phyloP scores from a whole-genome alignment of 1,140 invertebrate genomes.

The Trialeurodes vaporariorum region DNA sequence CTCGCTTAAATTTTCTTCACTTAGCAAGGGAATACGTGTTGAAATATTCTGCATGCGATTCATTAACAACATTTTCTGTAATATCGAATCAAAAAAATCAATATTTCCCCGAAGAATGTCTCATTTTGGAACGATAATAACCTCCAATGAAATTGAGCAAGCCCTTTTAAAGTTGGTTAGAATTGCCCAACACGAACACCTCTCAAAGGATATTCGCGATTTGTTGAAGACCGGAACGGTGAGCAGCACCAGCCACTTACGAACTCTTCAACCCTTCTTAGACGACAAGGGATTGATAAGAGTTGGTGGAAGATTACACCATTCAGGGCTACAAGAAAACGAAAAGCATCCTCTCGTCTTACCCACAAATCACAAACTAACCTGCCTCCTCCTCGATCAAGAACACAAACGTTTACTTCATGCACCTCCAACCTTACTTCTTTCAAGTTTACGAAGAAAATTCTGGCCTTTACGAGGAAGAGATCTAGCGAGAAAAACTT shows the following conservation, averaged over 20 bases:
- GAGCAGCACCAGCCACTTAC: neutral
- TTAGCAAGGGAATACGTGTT: neutral
- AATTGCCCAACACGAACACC: neutral
- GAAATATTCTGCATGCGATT: neutral
- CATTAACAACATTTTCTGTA: neutral
- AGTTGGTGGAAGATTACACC: neutral
- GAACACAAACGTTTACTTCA: neutral
- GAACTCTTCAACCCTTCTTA: neutral
- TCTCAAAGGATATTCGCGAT: neutral
- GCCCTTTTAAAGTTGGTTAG: neutral
- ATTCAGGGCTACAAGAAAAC: neutral
- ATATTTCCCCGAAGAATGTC: neutral
- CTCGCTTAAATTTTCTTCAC: neutral
- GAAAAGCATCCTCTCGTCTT: neutral
- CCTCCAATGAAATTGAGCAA: neutral
- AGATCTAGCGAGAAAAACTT: slow-evolving; percentile 6
- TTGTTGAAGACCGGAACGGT: neutral
- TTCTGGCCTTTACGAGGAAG: neutral
- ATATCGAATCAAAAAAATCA: neutral
- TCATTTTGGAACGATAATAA: no score
- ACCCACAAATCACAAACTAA: neutral
- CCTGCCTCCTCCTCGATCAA: neutral
- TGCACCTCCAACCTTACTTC: neutral
- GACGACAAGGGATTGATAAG: neutral
- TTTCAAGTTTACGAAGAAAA: neutral